Conservation (phyloP, 2,797 vertebrate genomes). For the Ctenopoma multispine region DNA sequence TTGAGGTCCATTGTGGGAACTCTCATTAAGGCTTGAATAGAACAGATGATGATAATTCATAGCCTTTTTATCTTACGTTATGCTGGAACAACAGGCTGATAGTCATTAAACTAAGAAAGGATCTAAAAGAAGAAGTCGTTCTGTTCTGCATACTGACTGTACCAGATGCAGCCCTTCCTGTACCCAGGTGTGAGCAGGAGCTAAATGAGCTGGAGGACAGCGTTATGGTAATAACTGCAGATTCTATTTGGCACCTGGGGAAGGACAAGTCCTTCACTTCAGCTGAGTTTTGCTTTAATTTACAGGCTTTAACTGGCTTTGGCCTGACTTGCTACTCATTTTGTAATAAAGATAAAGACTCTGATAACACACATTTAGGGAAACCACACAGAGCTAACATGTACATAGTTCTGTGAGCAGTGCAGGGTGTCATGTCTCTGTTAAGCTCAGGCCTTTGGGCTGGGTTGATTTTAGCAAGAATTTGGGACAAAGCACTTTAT, state of each 20-base stretch:
- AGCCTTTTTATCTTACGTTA: neutral
- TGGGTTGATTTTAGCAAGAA: neutral
- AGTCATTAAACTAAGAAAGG: neutral
- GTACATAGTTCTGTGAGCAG: no score
- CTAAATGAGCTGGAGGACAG: conserved; percentile 66
- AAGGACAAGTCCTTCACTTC: conserved; percentile 41
- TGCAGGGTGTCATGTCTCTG: neutral
- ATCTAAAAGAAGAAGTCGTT: conserved; percentile 1
- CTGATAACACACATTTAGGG: neutral
- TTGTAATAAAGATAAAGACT: conserved; percentile 5
- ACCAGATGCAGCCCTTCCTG: conserved; percentile 56
- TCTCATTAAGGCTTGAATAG: neutral
- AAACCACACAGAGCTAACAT: neutral
- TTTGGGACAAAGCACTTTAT: neutral
- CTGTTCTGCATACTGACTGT: conserved; percentile 5
- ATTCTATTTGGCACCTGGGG: conserved; percentile 67
- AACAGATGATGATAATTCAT: neutral
- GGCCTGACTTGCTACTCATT: neutral
- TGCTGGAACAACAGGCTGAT: neutral
- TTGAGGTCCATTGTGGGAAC: neutral
- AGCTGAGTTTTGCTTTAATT: conserved; percentile 53
- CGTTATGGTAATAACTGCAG: conserved; percentile 72
- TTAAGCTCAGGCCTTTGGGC: no score
- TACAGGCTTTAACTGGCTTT: conserved; percentile 19
- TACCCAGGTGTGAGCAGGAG: conserved; percentile 69